phyloP scores from a whole-genome alignment of 2,113 vertebrate genomes.

The Penelope pileata region DNA sequence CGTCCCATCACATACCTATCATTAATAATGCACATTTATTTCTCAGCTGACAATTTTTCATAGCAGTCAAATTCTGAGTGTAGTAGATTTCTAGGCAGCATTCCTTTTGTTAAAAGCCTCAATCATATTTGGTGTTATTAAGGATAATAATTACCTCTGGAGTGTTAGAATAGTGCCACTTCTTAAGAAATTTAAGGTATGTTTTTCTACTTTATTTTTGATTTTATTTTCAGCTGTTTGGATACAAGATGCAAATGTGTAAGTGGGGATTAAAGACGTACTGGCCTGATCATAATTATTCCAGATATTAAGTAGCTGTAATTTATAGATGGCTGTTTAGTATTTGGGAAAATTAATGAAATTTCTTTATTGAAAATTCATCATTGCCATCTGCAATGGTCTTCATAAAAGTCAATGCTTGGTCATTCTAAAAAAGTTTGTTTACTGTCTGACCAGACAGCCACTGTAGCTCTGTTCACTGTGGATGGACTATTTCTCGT shows the following conservation, averaged over 20 bases:
- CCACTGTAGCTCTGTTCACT: accelerated
- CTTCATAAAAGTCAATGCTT: neutral
- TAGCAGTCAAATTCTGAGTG: slow-evolving; percentile 64
- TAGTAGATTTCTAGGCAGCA: slow-evolving; percentile 67
- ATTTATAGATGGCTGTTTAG: neutral
- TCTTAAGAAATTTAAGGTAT: slow-evolving; percentile 45
- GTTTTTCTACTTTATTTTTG: slow-evolving; percentile 38
- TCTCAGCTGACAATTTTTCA: slow-evolving; percentile 59
- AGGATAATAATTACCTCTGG: slow-evolving; percentile 65
- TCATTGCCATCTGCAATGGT: neutral
- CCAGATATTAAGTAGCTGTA: neutral
- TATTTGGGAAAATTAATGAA: neutral
- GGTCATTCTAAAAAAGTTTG: accelerated
- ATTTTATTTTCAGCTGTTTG: slow-evolving; percentile 35
- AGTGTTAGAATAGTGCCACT: slow-evolving; percentile 18
- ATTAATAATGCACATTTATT: slow-evolving; percentile 66
- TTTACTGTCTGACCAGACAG: neutral
- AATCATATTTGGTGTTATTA: slow-evolving; percentile 70
- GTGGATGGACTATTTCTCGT: neutral
- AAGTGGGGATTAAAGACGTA: neutral
- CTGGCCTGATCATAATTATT: slow-evolving; percentile 6
- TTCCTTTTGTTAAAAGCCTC: slow-evolving; percentile 72
- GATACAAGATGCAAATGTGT: neutral
- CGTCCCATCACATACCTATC: slow-evolving; percentile 41
- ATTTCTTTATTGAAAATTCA: neutral